Percentiles rank a stretch among this genome's conserved stretches.
These are phyloP conservation scores for Sminthurides bifidus DNA, from an alignment of 1,140 invertebrate species.

Conservation along the genomic window DNA sequence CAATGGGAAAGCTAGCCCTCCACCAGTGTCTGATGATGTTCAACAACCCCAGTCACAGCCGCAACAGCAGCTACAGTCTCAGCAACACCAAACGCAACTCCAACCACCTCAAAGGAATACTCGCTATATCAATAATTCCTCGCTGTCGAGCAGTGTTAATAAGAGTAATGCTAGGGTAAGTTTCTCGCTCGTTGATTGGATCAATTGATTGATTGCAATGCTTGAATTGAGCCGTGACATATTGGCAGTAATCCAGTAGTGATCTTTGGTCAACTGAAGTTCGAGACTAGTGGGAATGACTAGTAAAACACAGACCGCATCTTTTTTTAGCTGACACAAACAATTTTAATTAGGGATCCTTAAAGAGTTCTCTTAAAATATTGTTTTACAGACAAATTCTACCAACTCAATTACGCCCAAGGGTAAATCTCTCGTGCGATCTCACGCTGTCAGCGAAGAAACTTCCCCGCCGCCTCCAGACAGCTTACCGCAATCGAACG, in stretches of 20 bases:
- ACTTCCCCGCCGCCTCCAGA: constrained; percentile 58
- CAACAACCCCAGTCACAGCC: not conserved
- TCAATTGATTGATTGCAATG: not conserved
- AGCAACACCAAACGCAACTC: not conserved
- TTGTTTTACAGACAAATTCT: constrained; percentile 2
- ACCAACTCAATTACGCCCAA: constrained; percentile 42
- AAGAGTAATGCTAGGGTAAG: constrained; percentile 7
- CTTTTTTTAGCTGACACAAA: not conserved
- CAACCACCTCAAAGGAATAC: not conserved
- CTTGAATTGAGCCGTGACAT: not conserved
- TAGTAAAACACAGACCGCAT: too few species aligned
- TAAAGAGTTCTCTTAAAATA: too few species aligned
- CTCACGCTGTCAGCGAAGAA: constrained; percentile 76
- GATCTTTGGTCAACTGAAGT: not conserved
- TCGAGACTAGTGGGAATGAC: too few species aligned
- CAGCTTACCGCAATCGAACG: too few species aligned
- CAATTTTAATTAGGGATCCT: not conserved
- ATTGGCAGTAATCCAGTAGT: not conserved
- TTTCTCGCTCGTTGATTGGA: not conserved
- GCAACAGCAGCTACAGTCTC: constrained; percentile 1
- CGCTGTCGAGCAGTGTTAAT: not conserved
- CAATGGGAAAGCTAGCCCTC: constrained; percentile 3
- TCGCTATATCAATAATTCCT: constrained; percentile 9
- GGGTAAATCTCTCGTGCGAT: constrained; percentile 69
- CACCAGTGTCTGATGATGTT: not conserved